These are phyloP conservation scores for Glyphotaelius pellucidus DNA, from an alignment of 2,888 invertebrate species.

Conservation along the genomic window DNA sequence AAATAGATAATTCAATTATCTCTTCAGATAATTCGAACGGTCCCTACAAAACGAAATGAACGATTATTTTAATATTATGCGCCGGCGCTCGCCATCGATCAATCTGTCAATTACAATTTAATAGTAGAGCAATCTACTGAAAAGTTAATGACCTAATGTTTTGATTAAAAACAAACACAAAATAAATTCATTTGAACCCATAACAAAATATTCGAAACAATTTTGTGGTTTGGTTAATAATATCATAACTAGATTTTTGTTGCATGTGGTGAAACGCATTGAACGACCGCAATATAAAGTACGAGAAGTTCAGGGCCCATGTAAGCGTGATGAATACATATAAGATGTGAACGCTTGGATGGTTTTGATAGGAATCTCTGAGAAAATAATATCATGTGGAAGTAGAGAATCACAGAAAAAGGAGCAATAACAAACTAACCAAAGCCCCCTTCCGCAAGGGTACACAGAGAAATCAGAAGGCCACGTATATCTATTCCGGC, in stretches of 20 bases:
- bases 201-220: neutral
- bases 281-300: neutral
- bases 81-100: neutral
- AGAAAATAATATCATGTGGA: no score
- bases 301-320: no score
- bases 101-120: neutral
- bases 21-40: neutral
- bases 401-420: no score
- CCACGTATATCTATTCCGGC: no score
- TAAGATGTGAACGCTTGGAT: no score
- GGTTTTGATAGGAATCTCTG: no score
- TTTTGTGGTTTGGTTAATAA: neutral
- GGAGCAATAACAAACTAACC: no score
- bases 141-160: neutral
- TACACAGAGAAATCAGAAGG: no score
- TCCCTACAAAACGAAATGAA: neutral
- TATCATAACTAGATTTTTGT: neutral
- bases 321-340: no score
- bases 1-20: conserved; percentile 10
- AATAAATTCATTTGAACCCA: neutral
- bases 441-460: no score
- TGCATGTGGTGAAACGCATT: neutral
- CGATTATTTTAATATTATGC: neutral
- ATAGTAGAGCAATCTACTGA: neutral
- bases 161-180: neutral